Conservation (phyloP, 2,888 invertebrate genomes). For the Tholera decimalis region DNA sequence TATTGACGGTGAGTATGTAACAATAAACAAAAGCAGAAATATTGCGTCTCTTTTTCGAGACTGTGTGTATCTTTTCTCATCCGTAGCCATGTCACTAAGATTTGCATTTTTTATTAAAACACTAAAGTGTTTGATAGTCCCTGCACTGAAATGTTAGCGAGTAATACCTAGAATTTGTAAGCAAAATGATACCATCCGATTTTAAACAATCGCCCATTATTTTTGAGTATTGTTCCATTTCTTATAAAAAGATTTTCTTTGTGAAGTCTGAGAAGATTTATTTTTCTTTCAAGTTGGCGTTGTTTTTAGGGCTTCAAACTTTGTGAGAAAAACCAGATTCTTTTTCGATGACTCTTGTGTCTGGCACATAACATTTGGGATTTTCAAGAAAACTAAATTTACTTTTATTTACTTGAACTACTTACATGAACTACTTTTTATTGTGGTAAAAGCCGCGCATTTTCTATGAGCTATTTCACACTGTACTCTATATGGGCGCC, state of each 20-base stretch:
- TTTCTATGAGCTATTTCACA: no score
- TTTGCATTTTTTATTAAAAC: slow-evolving; percentile 56
- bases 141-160: slow-evolving; percentile 3
- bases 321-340: background rate
- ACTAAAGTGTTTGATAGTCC: slow-evolving; percentile 36
- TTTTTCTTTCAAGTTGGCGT: slow-evolving; percentile 11
- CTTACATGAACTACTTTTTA: no score
- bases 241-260: slow-evolving; percentile 8
- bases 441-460: no score
- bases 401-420: no score
- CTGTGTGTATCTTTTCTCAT: slow-evolving; percentile 13
- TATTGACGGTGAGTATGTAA: no score
- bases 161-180: slow-evolving; percentile 38
- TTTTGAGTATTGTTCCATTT: slow-evolving; percentile 26
- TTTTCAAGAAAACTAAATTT: no score
- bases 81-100: slow-evolving; percentile 38
- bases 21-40: no score
- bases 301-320: background rate
- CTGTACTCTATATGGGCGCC: no score
- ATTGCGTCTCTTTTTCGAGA: background rate
- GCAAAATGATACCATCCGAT: slow-evolving; percentile 21
- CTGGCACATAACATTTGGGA: no score
- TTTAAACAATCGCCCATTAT: slow-evolving; percentile 25
- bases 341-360: background rate
- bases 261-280: slow-evolving; percentile 13